phyloP scores from a whole-genome alignment of 2,113 vertebrate species.

The Protobothrops mucrosquamatus region DNA sequence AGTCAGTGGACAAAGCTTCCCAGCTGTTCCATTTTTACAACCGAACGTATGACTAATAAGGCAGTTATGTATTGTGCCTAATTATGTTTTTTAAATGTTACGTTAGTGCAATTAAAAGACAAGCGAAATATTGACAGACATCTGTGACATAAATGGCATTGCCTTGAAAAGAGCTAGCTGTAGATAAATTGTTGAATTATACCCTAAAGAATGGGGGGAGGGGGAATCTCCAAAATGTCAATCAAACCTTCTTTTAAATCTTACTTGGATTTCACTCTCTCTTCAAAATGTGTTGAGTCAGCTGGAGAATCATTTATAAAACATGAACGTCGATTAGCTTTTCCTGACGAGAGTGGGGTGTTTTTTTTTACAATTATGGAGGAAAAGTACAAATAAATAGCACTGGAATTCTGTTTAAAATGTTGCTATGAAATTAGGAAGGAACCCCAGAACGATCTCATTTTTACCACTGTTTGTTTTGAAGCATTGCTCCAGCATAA shows the following conservation, averaged over 20 bases:
- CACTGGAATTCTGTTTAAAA: constrained; percentile 33
- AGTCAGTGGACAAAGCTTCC: not conserved
- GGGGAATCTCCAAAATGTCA: constrained; percentile 53
- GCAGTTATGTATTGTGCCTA: constrained; percentile 5
- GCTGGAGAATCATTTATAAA: constrained; percentile 61
- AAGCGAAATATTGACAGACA: constrained; percentile 27
- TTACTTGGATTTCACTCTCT: constrained; percentile 44
- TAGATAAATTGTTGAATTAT: constrained; percentile 80
- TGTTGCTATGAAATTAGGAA: not conserved
- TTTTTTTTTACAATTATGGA: not conserved
- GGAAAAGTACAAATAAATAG: constrained; percentile 6
- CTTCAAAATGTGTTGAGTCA: constrained; percentile 67
- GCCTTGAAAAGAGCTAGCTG: constrained; percentile 74
- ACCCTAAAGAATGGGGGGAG: constrained; percentile 62
- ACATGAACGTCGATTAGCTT: accelerated
- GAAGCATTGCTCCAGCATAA: not conserved
- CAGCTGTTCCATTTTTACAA: not conserved
- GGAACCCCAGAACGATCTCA: not conserved
- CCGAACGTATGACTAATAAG: not conserved
- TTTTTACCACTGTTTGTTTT: not conserved
- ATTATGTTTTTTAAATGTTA: constrained; percentile 24
- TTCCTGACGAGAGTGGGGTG: not conserved
- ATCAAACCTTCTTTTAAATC: constrained; percentile 55
- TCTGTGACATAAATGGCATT: constrained; percentile 59
- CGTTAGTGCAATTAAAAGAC: constrained; percentile 23